A percentile compares a stretch with the other conserved stretches of the same genome.
phyloP scores from a whole-genome alignment of 2,888 invertebrate species.

The Tortricodes alternella region DNA sequence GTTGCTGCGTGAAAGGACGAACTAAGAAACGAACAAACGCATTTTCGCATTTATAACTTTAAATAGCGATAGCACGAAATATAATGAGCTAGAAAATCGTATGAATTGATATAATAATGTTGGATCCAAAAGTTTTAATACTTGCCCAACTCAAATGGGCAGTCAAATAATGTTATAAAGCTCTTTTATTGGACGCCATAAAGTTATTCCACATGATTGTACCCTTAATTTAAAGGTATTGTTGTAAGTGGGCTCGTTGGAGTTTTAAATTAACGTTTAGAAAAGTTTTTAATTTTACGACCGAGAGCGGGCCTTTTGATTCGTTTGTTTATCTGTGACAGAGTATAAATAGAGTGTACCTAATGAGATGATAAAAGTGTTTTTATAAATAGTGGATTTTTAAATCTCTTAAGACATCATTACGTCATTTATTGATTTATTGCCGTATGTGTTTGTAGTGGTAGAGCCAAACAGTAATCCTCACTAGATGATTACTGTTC shows the following conservation, averaged over 20 bases:
- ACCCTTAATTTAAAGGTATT: slow-evolving; percentile 31
- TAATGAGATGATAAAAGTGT: slow-evolving; percentile 14
- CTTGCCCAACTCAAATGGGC: neutral
- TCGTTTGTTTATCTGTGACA: slow-evolving; percentile 9
- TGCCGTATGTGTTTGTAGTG: no score
- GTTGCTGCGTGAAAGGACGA: no score
- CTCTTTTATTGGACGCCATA: slow-evolving; percentile 27
- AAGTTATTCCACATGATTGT: slow-evolving; percentile 19
- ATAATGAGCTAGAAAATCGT: no score
- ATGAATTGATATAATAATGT: no score
- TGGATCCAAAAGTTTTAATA: no score
- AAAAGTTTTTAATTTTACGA: slow-evolving; percentile 18
- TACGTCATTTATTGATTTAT: no score
- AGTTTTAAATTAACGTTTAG: slow-evolving; percentile 1
- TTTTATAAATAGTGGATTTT: slow-evolving; percentile 15
- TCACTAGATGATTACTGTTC: no score
- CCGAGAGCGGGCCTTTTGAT: slow-evolving; percentile 18
- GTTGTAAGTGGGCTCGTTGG: slow-evolving; percentile 3
- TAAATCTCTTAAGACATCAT: no score
- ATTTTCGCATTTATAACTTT: no score
- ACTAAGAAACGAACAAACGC: no score
- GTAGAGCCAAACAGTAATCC: no score
- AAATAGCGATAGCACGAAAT: no score
- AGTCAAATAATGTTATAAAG: slow-evolving; percentile 24
- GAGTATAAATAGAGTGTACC: slow-evolving; percentile 12